Evolutionary conservation across 2,797 vertebrate genomes (phyloP), one percentile per base, ranked within the genome.

Genomic region (Ciconia nigra): DNA sequence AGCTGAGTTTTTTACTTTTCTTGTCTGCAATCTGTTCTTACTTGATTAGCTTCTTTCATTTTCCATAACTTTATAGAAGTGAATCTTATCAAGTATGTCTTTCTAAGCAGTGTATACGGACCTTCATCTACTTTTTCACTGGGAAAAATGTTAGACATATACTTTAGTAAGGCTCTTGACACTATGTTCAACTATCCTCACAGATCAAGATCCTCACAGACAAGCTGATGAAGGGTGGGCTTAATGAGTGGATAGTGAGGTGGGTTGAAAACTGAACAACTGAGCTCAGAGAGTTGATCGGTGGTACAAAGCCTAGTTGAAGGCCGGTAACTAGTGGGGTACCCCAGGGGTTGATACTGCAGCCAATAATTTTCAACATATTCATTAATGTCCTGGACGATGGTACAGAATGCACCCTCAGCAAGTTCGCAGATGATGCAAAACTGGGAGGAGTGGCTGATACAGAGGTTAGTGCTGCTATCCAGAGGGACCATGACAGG

Each of bases 401-500:
- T 18, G 25, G 9, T 7, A 55, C 41, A 33, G 59, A 87, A 28
- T 31, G 16, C 10, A 47, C 8, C 8, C 9, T 54, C 62, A 31
- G 62, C 22, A 49, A 49, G 20, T 61, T 47, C 5, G 3, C 13
- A 66, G 25, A 10, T 29, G 17, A 9, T 46, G n/a, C 28, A 46
- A 73, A 81, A 44, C 33, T 52, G 24, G 15, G 18, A 58, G 44
- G 37, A 58, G 39, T n/a, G 24, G 11, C 13, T 66, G 22, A 24
- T 72, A 51, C 44, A 33, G 18, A 44, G 37, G 10, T 4, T 57
- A 49, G 17, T 57, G 44, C 20, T 82, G 46, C 39, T 25, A 46
- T 46, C 24, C 54, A 61, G 25, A 21, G 13, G 17, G 14, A 39
- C 18, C 1, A 2, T 0, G 2, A 37, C 9, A 66, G 24, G 8